phyloP scores from a whole-genome alignment of 2,888 invertebrate species.

The Pocota personata region DNA sequence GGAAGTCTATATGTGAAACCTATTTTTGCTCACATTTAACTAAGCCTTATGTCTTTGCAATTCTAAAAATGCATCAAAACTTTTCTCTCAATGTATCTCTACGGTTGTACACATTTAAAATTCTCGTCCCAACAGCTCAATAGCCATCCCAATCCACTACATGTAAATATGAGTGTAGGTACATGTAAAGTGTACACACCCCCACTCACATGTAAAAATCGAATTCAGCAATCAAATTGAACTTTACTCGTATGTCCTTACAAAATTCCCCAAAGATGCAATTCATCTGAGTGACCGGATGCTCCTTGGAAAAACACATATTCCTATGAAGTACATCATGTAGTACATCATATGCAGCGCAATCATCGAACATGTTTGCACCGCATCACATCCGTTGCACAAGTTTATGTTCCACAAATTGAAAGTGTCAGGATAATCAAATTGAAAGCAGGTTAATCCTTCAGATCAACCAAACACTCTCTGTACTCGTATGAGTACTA shows the following conservation, averaged over 20 bases:
- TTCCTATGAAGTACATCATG: background rate
- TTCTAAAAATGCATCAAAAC: no score
- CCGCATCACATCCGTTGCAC: conserved; percentile 8
- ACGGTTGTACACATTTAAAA: conserved; percentile 2
- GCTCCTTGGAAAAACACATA: background rate
- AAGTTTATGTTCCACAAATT: conserved; percentile 15
- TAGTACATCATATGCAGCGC: background rate
- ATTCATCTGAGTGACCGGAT: background rate
- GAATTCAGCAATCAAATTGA: background rate
- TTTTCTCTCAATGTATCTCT: conserved; percentile 6
- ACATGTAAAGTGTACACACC: background rate
- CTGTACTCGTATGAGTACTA: no score
- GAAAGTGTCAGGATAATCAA: conserved; percentile 29
- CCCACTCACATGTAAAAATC: background rate
- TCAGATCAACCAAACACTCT: conserved; percentile 14
- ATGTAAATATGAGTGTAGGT: background rate
- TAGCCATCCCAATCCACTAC: background rate
- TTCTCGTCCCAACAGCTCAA: background rate
- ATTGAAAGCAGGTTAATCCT: conserved; percentile 34
- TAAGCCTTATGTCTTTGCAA: no score
- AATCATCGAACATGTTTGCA: background rate
- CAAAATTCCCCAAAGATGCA: conserved; percentile 24
- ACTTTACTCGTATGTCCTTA: conserved; percentile 2
- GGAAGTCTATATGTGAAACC: no score
- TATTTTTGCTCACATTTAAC: no score